Percentiles rank a stretch among this genome's conserved stretches.
phyloP scores from a whole-genome alignment of 2,797 vertebrate genomes.

The Nyctibius grandis region DNA sequence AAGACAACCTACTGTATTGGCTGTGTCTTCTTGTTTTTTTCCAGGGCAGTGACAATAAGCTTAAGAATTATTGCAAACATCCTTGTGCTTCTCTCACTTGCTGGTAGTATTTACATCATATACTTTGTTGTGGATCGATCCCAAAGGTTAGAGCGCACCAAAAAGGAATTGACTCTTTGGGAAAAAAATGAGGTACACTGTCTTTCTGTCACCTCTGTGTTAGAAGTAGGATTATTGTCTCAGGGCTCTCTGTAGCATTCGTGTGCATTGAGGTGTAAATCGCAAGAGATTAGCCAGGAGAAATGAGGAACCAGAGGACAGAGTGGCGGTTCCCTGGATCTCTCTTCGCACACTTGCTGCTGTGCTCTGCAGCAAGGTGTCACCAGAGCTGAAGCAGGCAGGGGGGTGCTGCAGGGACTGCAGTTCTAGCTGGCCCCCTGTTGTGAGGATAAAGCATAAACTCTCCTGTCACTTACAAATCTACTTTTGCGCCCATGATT shows the following conservation, averaged over 20 bases:
- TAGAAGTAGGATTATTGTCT: background rate
- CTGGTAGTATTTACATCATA: conserved; percentile 98
- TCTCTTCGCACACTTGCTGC: fast-evolving
- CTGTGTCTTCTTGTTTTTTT: background rate
- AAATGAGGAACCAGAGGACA: background rate
- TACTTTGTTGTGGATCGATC: conserved; percentile 98
- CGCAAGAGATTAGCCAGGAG: background rate
- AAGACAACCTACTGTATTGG: background rate
- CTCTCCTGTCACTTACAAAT: background rate
- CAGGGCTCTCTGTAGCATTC: background rate
- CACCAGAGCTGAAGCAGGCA: background rate
- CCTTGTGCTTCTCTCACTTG: conserved; percentile 91
- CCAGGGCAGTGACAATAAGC: conserved; percentile 89
- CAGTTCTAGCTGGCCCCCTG: background rate
- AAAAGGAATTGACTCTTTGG: conserved; percentile 92
- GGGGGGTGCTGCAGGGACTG: no score
- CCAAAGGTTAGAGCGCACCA: conserved; percentile 88
- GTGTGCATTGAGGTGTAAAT: background rate
- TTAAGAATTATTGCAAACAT: conserved; percentile 93
- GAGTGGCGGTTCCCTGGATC: background rate
- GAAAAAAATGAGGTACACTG: conserved; percentile 93
- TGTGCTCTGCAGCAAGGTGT: background rate
- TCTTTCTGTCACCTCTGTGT: background rate
- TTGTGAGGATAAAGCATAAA: background rate
- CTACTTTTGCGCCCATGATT: fast-evolving